Conservation (phyloP, 2,113 vertebrate species). For the Nannobrachium achirus region DNA sequence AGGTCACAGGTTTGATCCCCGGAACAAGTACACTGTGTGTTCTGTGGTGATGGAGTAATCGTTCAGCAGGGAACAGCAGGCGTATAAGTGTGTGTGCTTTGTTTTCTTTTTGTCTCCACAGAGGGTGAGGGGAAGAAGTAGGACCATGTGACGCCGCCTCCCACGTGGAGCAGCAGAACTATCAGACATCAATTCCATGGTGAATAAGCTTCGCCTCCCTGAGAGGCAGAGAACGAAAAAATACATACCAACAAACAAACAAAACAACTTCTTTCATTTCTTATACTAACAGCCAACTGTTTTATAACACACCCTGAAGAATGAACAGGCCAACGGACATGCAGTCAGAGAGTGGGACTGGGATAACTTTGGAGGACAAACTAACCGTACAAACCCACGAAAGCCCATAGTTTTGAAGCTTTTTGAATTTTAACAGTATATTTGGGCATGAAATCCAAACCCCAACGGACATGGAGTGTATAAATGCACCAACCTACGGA, state of each 20-base stretch:
- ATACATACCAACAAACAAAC: too few relatives aligned
- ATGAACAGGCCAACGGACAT: background rate
- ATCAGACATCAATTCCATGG: constrained; percentile 98
- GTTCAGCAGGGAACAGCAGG: too few relatives aligned
- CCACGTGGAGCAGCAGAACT: constrained; percentile 85
- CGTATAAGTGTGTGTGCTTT: background rate
- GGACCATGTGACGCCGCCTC: constrained; percentile 90
- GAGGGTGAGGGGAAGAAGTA: constrained; percentile 89
- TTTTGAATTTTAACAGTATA: constrained; percentile 41
- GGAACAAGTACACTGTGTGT: too few relatives aligned
- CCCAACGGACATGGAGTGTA: background rate
- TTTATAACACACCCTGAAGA: constrained; percentile 80
- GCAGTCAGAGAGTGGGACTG: background rate
- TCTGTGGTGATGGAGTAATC: too few relatives aligned
- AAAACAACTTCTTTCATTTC: constrained; percentile 86
- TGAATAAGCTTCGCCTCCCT: constrained; percentile 95
- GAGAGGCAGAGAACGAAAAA: constrained; percentile 87
- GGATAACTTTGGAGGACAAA: constrained; percentile 24
- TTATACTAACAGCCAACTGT: constrained; percentile 88
- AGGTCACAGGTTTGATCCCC: too few relatives aligned
- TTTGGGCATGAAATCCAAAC: constrained; percentile 11
- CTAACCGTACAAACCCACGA: constrained; percentile 30
- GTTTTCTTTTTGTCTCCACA: constrained; percentile 74
- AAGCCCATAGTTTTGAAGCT: constrained; percentile 27
- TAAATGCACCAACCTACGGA: background rate